Percentiles rank a stretch among this genome's conserved stretches.
Conservation (phyloP, 2,113 vertebrate species). For the Xyrauchen texanus region DNA sequence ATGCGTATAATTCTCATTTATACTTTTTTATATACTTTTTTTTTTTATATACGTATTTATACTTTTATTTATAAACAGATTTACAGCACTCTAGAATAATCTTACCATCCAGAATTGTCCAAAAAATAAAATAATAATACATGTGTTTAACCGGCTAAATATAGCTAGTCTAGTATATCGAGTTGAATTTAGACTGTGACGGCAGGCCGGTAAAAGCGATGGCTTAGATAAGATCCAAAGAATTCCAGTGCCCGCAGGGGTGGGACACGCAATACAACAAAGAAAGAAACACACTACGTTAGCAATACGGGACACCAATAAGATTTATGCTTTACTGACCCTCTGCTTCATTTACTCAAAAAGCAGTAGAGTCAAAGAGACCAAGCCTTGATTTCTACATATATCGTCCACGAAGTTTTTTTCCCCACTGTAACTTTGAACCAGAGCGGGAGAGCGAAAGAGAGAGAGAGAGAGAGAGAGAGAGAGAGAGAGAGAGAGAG, state of each 20-base stretch:
- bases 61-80: too few relatives aligned
- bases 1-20: too few relatives aligned
- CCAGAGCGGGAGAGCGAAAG: background rate
- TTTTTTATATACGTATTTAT: too few relatives aligned
- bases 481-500: background rate
- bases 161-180: conserved; percentile 19
- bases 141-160: background rate
- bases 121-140: background rate
- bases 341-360: background rate
- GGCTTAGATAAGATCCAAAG: conserved; percentile 73
- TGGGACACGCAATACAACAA: conserved; percentile 22
- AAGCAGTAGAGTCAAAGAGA: background rate
- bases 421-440: background rate
- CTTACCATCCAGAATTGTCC: background rate
- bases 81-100: background rate
- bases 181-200: conserved; percentile 22
- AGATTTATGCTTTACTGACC: background rate
- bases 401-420: background rate
- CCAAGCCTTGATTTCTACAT: background rate
- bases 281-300: conserved; percentile 1
- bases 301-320: background rate
- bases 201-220: conserved; percentile 58
- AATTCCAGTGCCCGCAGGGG: conserved; percentile 64
- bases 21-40: too few relatives aligned
- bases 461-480: background rate